Base-by-base conservation (phyloP, 2,797 vertebrate genomes). In the Pseudochirops corinnae region DNA sequence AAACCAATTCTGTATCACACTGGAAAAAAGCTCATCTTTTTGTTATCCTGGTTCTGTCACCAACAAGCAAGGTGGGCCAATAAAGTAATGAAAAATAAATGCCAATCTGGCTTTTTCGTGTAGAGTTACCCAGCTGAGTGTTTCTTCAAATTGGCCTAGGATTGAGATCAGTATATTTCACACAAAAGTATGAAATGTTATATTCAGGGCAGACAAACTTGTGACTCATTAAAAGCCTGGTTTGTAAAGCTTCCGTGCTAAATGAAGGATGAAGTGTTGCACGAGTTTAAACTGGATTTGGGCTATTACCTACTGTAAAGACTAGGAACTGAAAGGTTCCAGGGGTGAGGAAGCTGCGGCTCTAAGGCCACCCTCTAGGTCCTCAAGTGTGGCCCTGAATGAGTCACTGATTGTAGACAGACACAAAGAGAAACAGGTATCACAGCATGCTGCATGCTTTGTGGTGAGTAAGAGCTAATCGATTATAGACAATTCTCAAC, bases 181-280 rank as follows among this genome's bases (percentile, higher is more conserved):
- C 92, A 97, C 55, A 97, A 94, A 46, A 26, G 91, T 28, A 93
- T 67, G 93, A 95, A 93, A 97, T 90, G n/a, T 87, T 95, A 82
- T 97, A 96, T 98, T 93, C 97, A 91, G 67, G 97, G 93, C 91
- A 97, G 92, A 94, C 93, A 95, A 94, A 96, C 95, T 91, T 39
- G 55, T 93, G 97, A 96, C 14, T 97, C 93, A 94, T 31, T 92
- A 33, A 74, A 39, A 62, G 67, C 2, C n/a, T 82, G 39, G n/a
- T 46, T 82, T 46, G 26, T 82, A 82, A 82, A 87, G 74, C 92
- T 90, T 2, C 94, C 55, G 31, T 56, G 58, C 39, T 95, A 90
- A 93, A 91, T 87, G 93, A 1, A 95, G 93, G 96, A 94, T n/a
- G 33, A 92, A 95, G 82, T 90, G 55, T 57, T 95, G 58, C 94